A percentile compares a stretch with the other conserved stretches of the same genome.
Evolutionary conservation across 2,797 vertebrate genomes (phyloP).

Genomic region (Enteromius unitaeniatus): DNA sequence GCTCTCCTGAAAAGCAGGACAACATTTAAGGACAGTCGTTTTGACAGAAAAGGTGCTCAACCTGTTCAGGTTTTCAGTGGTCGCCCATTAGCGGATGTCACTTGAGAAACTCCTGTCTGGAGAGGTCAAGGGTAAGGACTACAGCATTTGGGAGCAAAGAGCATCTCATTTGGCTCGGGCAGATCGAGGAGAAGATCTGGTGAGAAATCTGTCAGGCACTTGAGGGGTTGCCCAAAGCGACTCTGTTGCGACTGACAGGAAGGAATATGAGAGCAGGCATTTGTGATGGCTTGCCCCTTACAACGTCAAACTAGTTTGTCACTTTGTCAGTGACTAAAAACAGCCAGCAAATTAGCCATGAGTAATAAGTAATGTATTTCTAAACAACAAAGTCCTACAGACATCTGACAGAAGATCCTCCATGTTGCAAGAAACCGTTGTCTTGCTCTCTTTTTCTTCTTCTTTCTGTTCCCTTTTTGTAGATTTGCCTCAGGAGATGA

Average conservation of each 20-base stretch:
- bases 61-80: neutral
- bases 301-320: constrained; percentile 23
- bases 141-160: constrained; percentile 23
- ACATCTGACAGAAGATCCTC: constrained; percentile 25
- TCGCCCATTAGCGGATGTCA: constrained; percentile 8
- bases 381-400: constrained; percentile 23
- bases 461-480: neutral
- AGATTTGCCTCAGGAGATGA: constrained; percentile 42
- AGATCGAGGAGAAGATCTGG: constrained; percentile 26
- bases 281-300: constrained; percentile 38
- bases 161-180: constrained; percentile 1
- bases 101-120: constrained; percentile 25
- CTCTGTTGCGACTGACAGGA: constrained; percentile 48
- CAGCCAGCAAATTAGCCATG: constrained; percentile 44
- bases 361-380: constrained; percentile 34
- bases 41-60: constrained; percentile 5
- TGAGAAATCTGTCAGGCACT: constrained; percentile 34
- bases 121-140: constrained; percentile 39
- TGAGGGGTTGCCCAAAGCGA: constrained; percentile 42
- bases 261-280: constrained; percentile 48
- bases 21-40: constrained; percentile 4
- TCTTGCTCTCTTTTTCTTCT: neutral
- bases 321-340: constrained; percentile 36
- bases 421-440: constrained; percentile 2
- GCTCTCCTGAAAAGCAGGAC: neutral